Evolutionary conservation across 2,888 invertebrate genomes (phyloP).

Genomic region (Hypena proboscidalis): DNA sequence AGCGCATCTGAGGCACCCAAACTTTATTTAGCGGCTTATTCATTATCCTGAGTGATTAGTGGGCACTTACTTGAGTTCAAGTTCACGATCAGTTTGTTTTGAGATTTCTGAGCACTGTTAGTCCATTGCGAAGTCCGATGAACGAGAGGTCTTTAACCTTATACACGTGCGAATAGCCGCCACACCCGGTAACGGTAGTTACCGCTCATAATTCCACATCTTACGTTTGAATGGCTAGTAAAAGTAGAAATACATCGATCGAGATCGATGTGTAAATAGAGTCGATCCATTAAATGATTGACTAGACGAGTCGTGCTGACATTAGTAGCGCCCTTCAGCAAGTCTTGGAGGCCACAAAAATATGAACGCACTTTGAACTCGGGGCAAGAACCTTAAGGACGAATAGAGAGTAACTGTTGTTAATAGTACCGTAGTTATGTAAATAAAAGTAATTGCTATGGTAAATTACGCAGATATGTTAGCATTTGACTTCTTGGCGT

Average conservation of each 20-base stretch:
- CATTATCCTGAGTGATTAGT: conserved; percentile 19
- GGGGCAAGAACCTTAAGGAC: background rate
- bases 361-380: conserved; percentile 13
- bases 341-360: conserved; percentile 10
- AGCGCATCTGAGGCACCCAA: too few relatives aligned
- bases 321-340: conserved; percentile 17
- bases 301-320: conserved; percentile 12
- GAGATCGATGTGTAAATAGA: conserved; percentile 28
- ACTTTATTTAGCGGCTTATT: conserved; percentile 8
- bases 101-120: conserved; percentile 26
- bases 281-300: conserved; percentile 27
- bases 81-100: conserved; percentile 35
- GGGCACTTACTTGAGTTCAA: conserved; percentile 24
- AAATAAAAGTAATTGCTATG: background rate
- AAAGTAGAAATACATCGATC: conserved; percentile 40
- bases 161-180: conserved; percentile 64
- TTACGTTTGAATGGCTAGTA: conserved; percentile 39
- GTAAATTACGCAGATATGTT: too few relatives aligned
- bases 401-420: conserved; percentile 1
- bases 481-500: too few relatives aligned
- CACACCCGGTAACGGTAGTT: conserved; percentile 70
- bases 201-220: conserved; percentile 55
- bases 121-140: conserved; percentile 44
- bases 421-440: too few relatives aligned
- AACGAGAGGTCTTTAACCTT: conserved; percentile 63